These are phyloP conservation scores for Acanthacorydalis orientalis DNA, from an alignment of 2,888 invertebrate species.

Conservation along the genomic window DNA sequence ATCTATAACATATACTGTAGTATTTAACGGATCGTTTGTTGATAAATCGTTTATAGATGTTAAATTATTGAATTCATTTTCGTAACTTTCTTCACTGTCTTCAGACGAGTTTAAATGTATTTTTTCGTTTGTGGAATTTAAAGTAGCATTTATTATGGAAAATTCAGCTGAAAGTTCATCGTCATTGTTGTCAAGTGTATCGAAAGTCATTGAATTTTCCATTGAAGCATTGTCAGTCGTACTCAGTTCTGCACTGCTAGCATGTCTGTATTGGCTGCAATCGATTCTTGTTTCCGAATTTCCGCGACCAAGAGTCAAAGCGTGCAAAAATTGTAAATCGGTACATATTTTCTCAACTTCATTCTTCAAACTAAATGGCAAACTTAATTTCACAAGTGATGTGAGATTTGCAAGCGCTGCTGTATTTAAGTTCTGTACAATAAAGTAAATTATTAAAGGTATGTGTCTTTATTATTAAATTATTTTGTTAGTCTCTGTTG, in stretches of 20 bases:
- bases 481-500: not conserved
- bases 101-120: not conserved
- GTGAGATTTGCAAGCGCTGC: constrained; percentile 22
- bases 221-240: not conserved
- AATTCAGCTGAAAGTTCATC: too few relatives aligned
- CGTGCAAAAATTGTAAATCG: constrained; percentile 16
- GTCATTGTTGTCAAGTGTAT: too few relatives aligned
- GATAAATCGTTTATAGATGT: too few relatives aligned
- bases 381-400: constrained; percentile 20
- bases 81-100: not conserved
- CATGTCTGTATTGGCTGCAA: constrained; percentile 11
- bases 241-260: not conserved
- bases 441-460: constrained; percentile 5
- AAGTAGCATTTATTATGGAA: too few relatives aligned
- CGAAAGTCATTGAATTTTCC: not conserved
- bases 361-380: constrained; percentile 20
- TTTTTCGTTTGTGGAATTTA: too few relatives aligned
- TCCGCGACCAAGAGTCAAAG: not conserved
- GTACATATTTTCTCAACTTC: constrained; percentile 17
- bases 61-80: not conserved
- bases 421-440: constrained; percentile 24
- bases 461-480: not conserved
- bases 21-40: too few relatives aligned
- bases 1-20: too few relatives aligned
- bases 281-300: constrained; percentile 21